Evolutionary conservation across 2,113 vertebrate genomes (phyloP), one percentile per base, ranked within the genome.

Genomic region (Tylochromis polylepis): DNA sequence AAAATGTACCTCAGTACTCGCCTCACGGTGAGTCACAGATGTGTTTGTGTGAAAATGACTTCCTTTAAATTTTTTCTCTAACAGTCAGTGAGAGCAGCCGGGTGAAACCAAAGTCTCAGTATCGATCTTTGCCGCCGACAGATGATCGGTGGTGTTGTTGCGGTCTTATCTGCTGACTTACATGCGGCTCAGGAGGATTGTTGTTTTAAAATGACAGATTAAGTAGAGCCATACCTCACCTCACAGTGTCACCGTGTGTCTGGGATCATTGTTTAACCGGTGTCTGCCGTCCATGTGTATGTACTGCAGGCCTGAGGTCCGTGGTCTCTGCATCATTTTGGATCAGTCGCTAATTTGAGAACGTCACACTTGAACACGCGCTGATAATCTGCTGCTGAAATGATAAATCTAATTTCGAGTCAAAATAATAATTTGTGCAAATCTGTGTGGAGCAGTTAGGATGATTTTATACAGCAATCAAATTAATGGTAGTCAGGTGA

Each of bases 261-360:
- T 36, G 10, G 43, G 58, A 62, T 65, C 57, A 2, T 38, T 31
- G 20, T 81, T 24, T 79, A 8, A 4, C 60, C 70, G 87, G 15
- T 11, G 55, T 75, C 51, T 49, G 16, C 6, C 51, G 41, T 55
- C 38, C 46, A n/a, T 15, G 77, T 62, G 31, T 6, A 51, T 59
- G 18, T 27, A 14, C 15, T 9, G 29, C 78, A 34, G 83, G 62
- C 22, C 27, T 11, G 51, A 24, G 22, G 49, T 58, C 3, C 2
- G 24, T 11, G 14, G 57, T 65, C 41, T 29, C 2, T 56, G 70
- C 62, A 34, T 2, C 22, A 0, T 14, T 36, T 56, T 77, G 78
- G 56, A 83, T 85, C 81, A 88, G 83, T 60, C 86, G 62, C 59
- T 86, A 46, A 87, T 86, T 91, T 6, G 79, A 79, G 85, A 82